Evolutionary conservation across 1,140 invertebrate species (phyloP).

Genomic region (Zaprionus davidi): DNA sequence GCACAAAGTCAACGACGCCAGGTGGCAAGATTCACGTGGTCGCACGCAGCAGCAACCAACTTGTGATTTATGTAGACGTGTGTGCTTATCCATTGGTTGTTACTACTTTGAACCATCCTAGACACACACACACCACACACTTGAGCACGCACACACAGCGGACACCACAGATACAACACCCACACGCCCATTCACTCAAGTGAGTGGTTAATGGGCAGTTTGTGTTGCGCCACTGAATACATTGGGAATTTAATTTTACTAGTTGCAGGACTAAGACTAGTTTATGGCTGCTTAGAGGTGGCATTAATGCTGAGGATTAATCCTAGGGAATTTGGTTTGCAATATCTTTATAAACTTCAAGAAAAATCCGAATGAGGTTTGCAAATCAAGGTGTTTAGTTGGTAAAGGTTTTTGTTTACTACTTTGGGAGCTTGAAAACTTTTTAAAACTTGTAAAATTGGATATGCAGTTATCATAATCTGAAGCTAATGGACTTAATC

Average conservation of each 20-base stretch:
- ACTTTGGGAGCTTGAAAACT: background rate
- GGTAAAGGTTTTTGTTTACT: background rate
- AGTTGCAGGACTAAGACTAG: background rate
- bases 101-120: constrained; percentile 43
- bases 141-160: background rate
- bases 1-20: constrained; percentile 33
- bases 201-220: constrained; percentile 38
- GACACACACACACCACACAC: constrained; percentile 2
- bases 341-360: background rate
- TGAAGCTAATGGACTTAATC: too few species aligned
- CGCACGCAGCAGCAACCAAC: constrained; percentile 29
- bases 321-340: background rate
- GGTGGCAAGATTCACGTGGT: constrained; percentile 2
- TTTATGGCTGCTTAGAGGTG: background rate
- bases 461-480: too few species aligned
- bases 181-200: background rate
- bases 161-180: background rate
- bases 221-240: constrained; percentile 38
- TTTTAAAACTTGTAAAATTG: too few species aligned
- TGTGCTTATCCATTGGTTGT: constrained; percentile 57
- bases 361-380: background rate
- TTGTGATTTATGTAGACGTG: constrained; percentile 70
- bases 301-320: background rate
- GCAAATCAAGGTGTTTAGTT: background rate
- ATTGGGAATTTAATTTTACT: constrained; percentile 62